Evolutionary conservation across 2,888 invertebrate species (phyloP).

Genomic region (Eupithecia centaureata): DNA sequence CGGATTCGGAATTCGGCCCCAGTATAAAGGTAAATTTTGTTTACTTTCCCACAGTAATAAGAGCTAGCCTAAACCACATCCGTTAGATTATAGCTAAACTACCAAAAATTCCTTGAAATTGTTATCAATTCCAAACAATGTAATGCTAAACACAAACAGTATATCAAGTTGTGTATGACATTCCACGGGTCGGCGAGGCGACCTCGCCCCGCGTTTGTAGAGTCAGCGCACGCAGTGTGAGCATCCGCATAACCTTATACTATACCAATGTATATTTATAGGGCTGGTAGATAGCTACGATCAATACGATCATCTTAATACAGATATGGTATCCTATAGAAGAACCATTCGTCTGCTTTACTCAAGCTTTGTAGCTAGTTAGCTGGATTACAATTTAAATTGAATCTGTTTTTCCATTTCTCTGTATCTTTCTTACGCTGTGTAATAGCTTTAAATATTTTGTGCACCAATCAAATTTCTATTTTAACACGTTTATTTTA

Average conservation of each 20-base stretch:
- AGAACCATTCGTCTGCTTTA: neutral
- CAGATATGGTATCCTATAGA: neutral
- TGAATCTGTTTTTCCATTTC: neutral
- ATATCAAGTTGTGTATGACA: constrained; percentile 49
- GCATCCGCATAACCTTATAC: constrained; percentile 78
- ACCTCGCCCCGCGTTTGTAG: constrained; percentile 68
- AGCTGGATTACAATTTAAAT: neutral
- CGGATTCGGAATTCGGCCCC: neutral
- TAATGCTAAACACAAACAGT: constrained; percentile 26
- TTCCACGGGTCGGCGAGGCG: constrained; percentile 63
- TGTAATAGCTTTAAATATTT: too few relatives aligned
- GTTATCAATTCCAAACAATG: constrained; percentile 13
- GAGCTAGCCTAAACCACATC: neutral
- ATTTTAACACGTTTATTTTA: too few relatives aligned
- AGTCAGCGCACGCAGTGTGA: constrained; percentile 69
- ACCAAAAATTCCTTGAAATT: neutral
- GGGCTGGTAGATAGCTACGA: neutral
- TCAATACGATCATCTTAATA: neutral
- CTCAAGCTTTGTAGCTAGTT: too few relatives aligned
- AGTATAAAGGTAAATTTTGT: neutral
- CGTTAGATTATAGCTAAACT: neutral
- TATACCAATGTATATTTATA: constrained; percentile 28
- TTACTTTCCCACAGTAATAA: neutral
- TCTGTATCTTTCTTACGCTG: too few relatives aligned
- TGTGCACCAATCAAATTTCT: too few relatives aligned